Base-by-base conservation (phyloP, 2,888 invertebrate genomes). In the Dolichomitus sp. region DNA sequence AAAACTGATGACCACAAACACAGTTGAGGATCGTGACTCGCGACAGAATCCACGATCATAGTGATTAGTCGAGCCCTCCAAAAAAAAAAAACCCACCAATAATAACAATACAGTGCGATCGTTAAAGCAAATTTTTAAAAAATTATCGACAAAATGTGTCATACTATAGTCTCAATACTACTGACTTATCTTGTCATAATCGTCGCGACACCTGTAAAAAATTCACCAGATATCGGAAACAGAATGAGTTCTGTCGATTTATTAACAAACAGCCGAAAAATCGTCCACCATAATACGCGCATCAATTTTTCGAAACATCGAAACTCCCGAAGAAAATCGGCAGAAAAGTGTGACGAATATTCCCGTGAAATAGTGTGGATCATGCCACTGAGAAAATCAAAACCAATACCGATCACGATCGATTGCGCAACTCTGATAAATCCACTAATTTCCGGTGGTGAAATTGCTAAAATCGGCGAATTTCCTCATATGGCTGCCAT, bases 401-500 rank as follows among this genome's bases (percentile, higher is more conserved):
- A 57, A n/a, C 83, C 81, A 6, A 27, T 85, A 27, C 68, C 81
- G 45, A 79, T 84, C 40, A 50, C 69, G 12, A 19, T 52, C 12
- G 42, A 50, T 14, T 85, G 85, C 65, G 42, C 63, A 27, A 17
- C 30, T 11, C 23, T 59, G 14, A 70, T 74, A 0, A 83, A 81
- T 19, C 69, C 78, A 4, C 19, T 84, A 37, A 80, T 83, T 33
- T 19, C 78, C 48, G 76, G 80, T n/a, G 81, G 80, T n/a, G 69
- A 69, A 23, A 27, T 52, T 19, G 81, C 65, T 3, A 4, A 45
- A 23, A 9, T 42, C 0, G 54, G 63, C 37, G 84, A 85, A 68
- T 85, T 85, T 83, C 84, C 85, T 19, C 86, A 86, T 27, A 84
- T 86, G 86, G 86, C 70, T 9, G 84, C 86, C 4, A 40, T 86